Base-by-base conservation (phyloP, 2,797 vertebrate species). In the Mastacembelus armatus region DNA sequence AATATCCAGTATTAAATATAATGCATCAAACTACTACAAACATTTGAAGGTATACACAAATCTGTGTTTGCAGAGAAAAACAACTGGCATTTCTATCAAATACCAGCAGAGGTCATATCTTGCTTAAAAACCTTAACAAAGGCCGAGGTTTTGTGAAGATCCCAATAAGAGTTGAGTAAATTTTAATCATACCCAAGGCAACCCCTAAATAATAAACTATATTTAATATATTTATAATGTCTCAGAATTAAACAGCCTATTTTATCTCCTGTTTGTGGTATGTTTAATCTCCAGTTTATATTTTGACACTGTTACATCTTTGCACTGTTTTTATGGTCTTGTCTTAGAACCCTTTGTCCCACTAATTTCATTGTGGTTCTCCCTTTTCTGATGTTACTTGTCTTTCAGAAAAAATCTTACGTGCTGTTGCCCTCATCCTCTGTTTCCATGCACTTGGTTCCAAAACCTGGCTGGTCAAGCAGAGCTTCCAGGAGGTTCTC, bases 391-490 rank as follows among this genome's bases (percentile, higher is more conserved):
- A 61, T 47, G 7, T 21, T 26, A 61, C 19, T 48, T 21, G 58
- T 15, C 22, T 32, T 63, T 57, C 30, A 50, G 2, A 42, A 15
- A 1, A 6, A 26, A 16, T 65, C 77, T 80, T 88, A 94, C 94
- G 22, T 81, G 54, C 26, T 83, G 44, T 79, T 80, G 16, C 87
- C 62, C 16, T 76, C 69, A 3, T 86, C 63, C 2, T 69, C 80
- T 29, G 66, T 80, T 29, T 89, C 89, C 89, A 93, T 89, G 73
- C 92, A 91, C 45, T 85, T 86, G 16, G 93, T 94, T 38, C 94
- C 94, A 33, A 97, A 95, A 5, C 96, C 95, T 0, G 96, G 95
- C 21, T 87, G 89, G 0, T 85, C 86, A 59, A 98, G 87, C 42
- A 98, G 90, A 0, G 93, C 92, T 0, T 86, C 52, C 2, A 96